Base-by-base conservation (phyloP, 2,797 vertebrate genomes). In the Sarcoramphus papa region DNA sequence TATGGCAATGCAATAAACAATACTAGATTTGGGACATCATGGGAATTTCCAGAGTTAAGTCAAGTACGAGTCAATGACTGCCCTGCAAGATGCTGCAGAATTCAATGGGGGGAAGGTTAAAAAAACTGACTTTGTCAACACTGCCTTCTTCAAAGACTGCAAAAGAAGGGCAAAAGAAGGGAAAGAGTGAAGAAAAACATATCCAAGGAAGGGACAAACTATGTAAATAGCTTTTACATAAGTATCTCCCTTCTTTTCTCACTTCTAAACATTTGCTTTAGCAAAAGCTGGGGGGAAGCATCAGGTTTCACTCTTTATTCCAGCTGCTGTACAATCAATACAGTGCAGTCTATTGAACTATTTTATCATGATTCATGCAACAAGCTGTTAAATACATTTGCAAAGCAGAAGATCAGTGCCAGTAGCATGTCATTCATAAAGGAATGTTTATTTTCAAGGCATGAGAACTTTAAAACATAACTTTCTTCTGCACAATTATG, bases 381-480 rank as follows among this genome's bases (percentile, higher is more conserved):
- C 64, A 94, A 90, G 62, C 86, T 68, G 65, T 84, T 94, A 95
- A 94, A 96, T 65, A 85, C 72, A 83, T 81, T 65, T 60, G 53
- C 40, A 80, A 91, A 91, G 40, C 23, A 85, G 33, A 56, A 68
- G 51, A 80, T 59, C 53, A 40, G 47, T 80, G 92, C 53, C 78
- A 93, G 48, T 28, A 82, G 64, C 72, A 40, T 3, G 0, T 83
- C 62, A 69, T 41, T 93, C 73, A 84, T 56, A 78, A 85, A 72
- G 23, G 80, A 23, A 43, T 7, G 21, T 84, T 95, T 88, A 30
- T 93, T 95, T 95, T 85, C 63, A 60, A 86, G 37, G 20, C 50
- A 91, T 8, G 28, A 81, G 80, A 89, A 92, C 2, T 1, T 31
- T 85, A 84, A 85, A 70, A 10, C 7, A 2, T 80, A 85, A 65